Base-by-base conservation (phyloP, 2,113 vertebrate species). In the Antennarius striatus region DNA sequence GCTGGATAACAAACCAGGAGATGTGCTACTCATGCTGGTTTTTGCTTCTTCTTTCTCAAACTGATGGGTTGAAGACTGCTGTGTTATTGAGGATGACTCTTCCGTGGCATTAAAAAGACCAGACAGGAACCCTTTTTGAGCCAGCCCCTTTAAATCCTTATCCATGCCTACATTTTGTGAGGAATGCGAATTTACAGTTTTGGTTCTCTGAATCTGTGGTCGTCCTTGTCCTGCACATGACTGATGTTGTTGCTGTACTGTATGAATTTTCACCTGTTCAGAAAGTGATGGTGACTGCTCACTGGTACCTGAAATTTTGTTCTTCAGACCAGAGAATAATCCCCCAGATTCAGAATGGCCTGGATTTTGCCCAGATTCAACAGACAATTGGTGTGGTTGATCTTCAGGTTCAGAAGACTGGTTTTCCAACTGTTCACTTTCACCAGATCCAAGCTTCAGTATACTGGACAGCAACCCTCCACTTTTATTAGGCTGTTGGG, bases 391-490 rank as follows among this genome's bases (percentile, higher is more conserved):
- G 71, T 49, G 30, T 68, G 43, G 16, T 39, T 74, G 63, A 28
- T 3, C 32, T 36, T 55, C 17, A 58, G 70, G 65, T 40, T 84
- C 77, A 42, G 70, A 11, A 5, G 73, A 52, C 4, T 51, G 61
- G 51, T 76, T 76, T 48, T 88, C 85, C 28, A 89, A 87, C 43
- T 57, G 68, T 28, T 62, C 51, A 62, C 85, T 91, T 77, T 94
- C 93, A 60, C 86, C 84, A 56, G 93, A 90, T 77, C 92, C 84
- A 83, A 92, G 91, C 60, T 92, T 97, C 71, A 94, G 90, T 77
- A 93, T 77, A 49, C 85, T 90, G 29, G 91, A 91, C 56, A 93
- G 75, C 50, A 92, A 59, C 22, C 90, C 84, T 62, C 83, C 84
- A 76, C 85, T 58, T 63, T 91, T 85, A 86, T 30, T 68, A 3